Base-by-base conservation (phyloP, 2,113 vertebrate species). In the Illadopsis cleaveri region DNA sequence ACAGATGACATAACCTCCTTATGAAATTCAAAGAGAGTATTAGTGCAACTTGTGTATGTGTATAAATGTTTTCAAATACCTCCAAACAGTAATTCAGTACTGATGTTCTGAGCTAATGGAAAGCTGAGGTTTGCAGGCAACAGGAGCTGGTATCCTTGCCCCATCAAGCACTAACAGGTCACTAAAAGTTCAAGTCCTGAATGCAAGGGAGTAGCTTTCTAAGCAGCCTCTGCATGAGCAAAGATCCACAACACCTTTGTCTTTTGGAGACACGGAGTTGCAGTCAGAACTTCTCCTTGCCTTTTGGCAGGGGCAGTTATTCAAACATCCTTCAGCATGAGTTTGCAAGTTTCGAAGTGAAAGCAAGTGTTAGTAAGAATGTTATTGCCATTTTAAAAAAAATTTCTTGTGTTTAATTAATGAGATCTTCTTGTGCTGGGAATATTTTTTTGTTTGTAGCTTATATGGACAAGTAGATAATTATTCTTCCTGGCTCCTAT, bases 1-100 rank as follows among this genome's bases (percentile, higher is more conserved):
- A 65, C 33, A 73, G 37, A 85, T 88, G 83, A 65, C 60, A 85
- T 69, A 73, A 65, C 28, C 56, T 64, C 56, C 69, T 82, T 64
- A n/a, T 69, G 90, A 78, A 93, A 88, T 60, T 37, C 50, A 30
- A 60, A 64, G 54, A 62, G 23, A 72, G 6, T 38, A 37, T 47
- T 60, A 82, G 10, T 30, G 31, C 20, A 28, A 47, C 51, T 75
- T 60, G 14, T 56, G 56, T 71, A 38, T 25, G 19, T 70, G 12
- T 83, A 71, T 62, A 68, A 79, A 83, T 37, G 62, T 83, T 91
- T 91, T 58, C 53, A 58, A 30, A 33, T 54, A 21, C 62, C 53
- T 80, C 58, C 35, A 89, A 76, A 86, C n/a, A 77, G 37, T 58
- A 80, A 76, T 58, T 44, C 27, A 40, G 31, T 72, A 13, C 22